phyloP scores from a whole-genome alignment of 2,888 invertebrate species.

The Galeruca laticollis region DNA sequence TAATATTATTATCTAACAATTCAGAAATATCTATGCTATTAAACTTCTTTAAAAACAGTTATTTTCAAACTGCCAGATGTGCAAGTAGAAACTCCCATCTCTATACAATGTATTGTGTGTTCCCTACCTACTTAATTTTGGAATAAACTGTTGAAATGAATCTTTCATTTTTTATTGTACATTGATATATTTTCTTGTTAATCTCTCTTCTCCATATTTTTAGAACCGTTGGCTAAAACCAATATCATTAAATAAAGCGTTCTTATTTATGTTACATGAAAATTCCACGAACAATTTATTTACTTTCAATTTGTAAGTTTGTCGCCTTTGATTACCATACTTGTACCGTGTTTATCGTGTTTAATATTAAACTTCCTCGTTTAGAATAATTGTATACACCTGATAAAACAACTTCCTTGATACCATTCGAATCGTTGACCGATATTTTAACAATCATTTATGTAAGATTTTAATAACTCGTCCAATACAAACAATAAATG shows the following conservation, averaged over 20 bases:
- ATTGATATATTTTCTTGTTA: too few species aligned
- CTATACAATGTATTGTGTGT: too few species aligned
- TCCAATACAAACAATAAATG: neutral
- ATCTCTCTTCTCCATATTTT: too few species aligned
- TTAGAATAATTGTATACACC: neutral
- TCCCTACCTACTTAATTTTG: neutral
- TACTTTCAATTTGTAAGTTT: neutral
- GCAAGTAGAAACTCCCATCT: too few species aligned
- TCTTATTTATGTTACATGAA: neutral
- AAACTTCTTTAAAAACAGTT: too few species aligned
- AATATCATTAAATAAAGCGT: too few species aligned
- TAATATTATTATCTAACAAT: too few species aligned
- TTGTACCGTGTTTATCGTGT: conserved; percentile 1
- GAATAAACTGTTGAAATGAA: neutral
- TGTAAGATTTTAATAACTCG: neutral
- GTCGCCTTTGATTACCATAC: neutral
- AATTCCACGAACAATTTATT: neutral
- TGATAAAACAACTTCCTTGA: neutral
- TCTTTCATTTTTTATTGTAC: neutral
- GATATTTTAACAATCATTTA: neutral
- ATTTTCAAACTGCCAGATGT: too few species aligned
- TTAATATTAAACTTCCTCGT: conserved; percentile 13
- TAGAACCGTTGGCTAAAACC: too few species aligned
- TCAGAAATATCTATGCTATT: too few species aligned
- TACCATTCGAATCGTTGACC: neutral